Evolutionary conservation across 2,888 invertebrate genomes (phyloP), one percentile per base, ranked within the genome.

Genomic region (Leptinotarsa juncta): DNA sequence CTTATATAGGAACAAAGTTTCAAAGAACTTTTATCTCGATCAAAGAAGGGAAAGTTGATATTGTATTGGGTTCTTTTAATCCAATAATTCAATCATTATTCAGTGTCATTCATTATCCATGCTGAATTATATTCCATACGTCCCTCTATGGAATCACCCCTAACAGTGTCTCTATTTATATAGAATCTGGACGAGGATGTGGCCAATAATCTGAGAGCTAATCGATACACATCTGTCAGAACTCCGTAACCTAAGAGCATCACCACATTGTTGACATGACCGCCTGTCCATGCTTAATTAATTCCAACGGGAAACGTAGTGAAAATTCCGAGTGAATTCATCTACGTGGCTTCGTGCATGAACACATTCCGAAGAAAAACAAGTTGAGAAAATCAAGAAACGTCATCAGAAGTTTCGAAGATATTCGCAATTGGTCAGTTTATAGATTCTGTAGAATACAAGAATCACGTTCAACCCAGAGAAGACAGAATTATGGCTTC

Each of bases 261-360:
- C n/a, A n/a, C 62, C 62, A 57, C 57, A 23, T 62, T 62, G 62
- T 62, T 62, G 62, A 62, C 42, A 26, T 62, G 32, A 18, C 62
- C 62, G 62, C 32, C 16, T 16, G 16, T n/a, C 26, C n/a, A 62
- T 42, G 62, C 32, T n/a, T 62, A 62, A 62, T 62, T 62, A 62
- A 42, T 62, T 57, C 57, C 26, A 14, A 10, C 20, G 57, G 57
- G 14, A 57, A 57, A 57, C 62, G 62, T 62, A 62, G 18, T 42
- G 62, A 62, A 62, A 62, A 62, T 62, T 62, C 62, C 62, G 42
- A 62, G n/a, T 32, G 62, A 62, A 32, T 62, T 62, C 62, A 32
- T 62, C 32, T 42, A 42, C 16, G 62, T n/a, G 42, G 16, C 32
- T 0, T 32, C n/a, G 57, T 57, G 62, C 62, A 62, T 62, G 32